Evolutionary conservation across 2,113 vertebrate genomes (phyloP).

Genomic region (Hucho hucho): DNA sequence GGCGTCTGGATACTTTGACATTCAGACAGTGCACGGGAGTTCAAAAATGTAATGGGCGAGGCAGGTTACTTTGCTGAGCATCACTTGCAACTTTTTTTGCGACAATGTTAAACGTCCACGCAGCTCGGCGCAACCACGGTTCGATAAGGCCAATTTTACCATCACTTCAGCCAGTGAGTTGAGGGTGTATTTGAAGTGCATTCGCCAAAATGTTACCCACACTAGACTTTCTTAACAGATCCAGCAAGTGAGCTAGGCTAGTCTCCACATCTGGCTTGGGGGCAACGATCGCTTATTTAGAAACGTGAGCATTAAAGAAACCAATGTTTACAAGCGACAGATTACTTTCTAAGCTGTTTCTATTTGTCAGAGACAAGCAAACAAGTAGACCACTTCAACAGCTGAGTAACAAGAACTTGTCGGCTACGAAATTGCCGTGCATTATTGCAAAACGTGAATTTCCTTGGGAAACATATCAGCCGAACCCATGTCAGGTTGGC

Average conservation of each 20-base stretch:
- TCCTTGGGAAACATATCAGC: background rate
- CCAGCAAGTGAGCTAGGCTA: background rate
- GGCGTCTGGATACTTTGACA: no score
- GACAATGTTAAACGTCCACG: background rate
- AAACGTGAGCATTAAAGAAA: background rate
- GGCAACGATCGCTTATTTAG: background rate
- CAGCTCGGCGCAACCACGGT: background rate
- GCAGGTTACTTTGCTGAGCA: background rate
- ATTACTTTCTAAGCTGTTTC: background rate
- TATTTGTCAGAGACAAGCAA: background rate
- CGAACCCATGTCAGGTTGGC: constrained; percentile 22
- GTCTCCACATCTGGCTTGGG: background rate
- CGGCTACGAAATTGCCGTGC: background rate
- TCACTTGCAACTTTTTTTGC: background rate
- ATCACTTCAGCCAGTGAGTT: background rate
- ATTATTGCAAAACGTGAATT: constrained; percentile 4
- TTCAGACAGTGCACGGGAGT: no score
- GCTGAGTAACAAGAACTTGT: background rate
- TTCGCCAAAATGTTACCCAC: background rate
- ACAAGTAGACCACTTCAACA: background rate
- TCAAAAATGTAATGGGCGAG: background rate
- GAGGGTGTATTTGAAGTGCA: background rate
- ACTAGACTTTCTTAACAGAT: background rate
- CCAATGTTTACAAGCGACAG: constrained; percentile 2
- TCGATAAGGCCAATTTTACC: background rate